A percentile compares a stretch with the other conserved stretches of the same genome.
These are phyloP conservation scores for Heterochromis multidens DNA, from an alignment of 2,113 vertebrate genomes.

Conservation along the genomic window DNA sequence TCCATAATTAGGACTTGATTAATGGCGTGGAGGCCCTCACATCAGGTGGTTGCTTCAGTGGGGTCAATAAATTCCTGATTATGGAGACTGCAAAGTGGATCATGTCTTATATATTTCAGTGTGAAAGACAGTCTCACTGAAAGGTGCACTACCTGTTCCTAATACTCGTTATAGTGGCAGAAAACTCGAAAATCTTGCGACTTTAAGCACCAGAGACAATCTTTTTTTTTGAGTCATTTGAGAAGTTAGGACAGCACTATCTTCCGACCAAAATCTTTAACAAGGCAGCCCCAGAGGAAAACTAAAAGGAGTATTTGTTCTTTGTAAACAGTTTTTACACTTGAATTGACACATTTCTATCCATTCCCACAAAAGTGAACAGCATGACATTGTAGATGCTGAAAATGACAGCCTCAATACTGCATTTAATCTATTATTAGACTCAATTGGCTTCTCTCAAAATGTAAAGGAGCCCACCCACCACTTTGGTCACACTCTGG, in stretches of 20 bases:
- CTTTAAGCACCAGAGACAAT: not conserved
- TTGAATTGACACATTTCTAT: not conserved
- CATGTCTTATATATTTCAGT: too few species aligned
- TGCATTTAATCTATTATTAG: too few species aligned
- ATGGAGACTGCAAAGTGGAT: not conserved
- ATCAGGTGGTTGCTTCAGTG: too few species aligned
- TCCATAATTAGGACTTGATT: not conserved
- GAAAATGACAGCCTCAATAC: too few species aligned
- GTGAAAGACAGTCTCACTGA: not conserved
- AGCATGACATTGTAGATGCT: too few species aligned
- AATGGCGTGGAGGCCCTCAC: not conserved
- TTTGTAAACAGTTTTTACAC: not conserved
- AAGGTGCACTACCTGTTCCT: too few species aligned
- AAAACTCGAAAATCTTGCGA: not conserved
- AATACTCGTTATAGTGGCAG: not conserved
- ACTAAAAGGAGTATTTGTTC: not conserved
- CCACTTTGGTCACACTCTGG: too few species aligned
- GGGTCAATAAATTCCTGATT: not conserved
- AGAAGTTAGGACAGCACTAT: not conserved
- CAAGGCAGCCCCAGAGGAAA: not conserved
- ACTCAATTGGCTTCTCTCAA: too few species aligned
- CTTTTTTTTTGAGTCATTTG: not conserved
- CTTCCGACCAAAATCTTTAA: not conserved
- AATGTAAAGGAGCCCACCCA: too few species aligned
- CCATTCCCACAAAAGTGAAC: not conserved